A percentile compares a stretch with the other conserved stretches of the same genome.
Evolutionary conservation across 2,888 invertebrate genomes (phyloP).

Genomic region (Cantharis rufa): DNA sequence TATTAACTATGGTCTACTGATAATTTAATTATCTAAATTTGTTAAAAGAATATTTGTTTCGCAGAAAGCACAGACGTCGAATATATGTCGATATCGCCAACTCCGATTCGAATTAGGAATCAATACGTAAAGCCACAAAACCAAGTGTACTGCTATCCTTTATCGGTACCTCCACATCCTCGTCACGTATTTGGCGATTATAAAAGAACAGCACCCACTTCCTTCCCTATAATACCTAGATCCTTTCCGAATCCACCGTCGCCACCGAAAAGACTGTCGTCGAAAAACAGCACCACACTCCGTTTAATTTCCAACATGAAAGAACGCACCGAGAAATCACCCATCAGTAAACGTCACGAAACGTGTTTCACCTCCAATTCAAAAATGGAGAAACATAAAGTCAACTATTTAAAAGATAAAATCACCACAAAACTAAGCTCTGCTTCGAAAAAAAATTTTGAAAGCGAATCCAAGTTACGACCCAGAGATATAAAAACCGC

Average conservation of each 20-base stretch:
- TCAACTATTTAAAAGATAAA: slow-evolving; percentile 66
- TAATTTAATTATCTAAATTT: background rate
- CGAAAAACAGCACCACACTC: slow-evolving; percentile 72
- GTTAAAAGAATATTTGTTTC: slow-evolving; percentile 51
- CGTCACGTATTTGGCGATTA: slow-evolving; percentile 63
- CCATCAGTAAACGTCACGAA: slow-evolving; percentile 55
- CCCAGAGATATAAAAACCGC: slow-evolving; percentile 47
- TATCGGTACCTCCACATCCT: slow-evolving; percentile 53
- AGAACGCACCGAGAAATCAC: slow-evolving; percentile 45
- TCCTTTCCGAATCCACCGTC: slow-evolving; percentile 67
- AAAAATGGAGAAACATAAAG: slow-evolving; percentile 58
- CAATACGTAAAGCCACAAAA: slow-evolving; percentile 58
- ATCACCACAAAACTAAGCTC: slow-evolving; percentile 63
- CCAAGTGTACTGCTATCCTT: slow-evolving; percentile 68
- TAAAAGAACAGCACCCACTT: slow-evolving; percentile 66
- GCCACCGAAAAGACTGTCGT: slow-evolving; percentile 76
- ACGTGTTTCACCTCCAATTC: slow-evolving; percentile 57
- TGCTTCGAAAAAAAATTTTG: slow-evolving; percentile 27
- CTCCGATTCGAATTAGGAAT: slow-evolving; percentile 77
- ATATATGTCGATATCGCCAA: slow-evolving; percentile 81
- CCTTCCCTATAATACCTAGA: slow-evolving; percentile 73
- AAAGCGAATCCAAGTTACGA: slow-evolving; percentile 40
- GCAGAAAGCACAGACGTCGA: slow-evolving; percentile 79
- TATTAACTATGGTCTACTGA: background rate
- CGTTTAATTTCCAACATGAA: slow-evolving; percentile 65